These are phyloP conservation scores for Rhyacichthys aspro DNA, from an alignment of 2,797 vertebrate genomes.

Conservation along the genomic window DNA sequence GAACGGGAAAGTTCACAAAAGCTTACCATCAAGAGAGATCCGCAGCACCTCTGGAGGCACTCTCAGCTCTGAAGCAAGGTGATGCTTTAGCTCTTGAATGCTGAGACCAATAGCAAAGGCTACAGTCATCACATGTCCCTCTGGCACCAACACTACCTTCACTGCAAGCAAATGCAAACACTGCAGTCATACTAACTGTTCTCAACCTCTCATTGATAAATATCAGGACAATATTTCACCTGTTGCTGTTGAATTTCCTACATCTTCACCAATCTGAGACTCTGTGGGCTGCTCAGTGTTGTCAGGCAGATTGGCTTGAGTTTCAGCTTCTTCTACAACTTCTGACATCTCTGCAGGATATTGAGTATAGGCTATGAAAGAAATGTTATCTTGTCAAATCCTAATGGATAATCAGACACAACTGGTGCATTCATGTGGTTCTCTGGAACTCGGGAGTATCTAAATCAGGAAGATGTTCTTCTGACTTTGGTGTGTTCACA, in stretches of 20 bases:
- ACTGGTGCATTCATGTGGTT: no score
- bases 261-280: constrained; percentile 19
- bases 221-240: constrained; percentile 54
- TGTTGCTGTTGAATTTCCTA: constrained; percentile 72
- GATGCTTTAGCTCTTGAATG: constrained; percentile 78
- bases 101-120: constrained; percentile 79
- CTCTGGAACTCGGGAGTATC: no score
- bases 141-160: constrained; percentile 84
- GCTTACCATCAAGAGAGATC: constrained; percentile 76
- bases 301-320: constrained; percentile 8
- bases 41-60: constrained; percentile 79
- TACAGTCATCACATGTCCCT: constrained; percentile 82
- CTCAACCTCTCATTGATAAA: background rate
- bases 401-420: no score
- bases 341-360: background rate
- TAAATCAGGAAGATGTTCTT: no score
- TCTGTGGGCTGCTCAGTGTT: constrained; percentile 5
- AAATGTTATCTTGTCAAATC: no score
- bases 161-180: constrained; percentile 67
- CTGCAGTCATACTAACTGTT: no score
- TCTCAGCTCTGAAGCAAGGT: constrained; percentile 79
- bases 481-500: no score
- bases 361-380: no score
- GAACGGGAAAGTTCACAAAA: no score
- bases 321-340: constrained; percentile 22